Evolutionary conservation across 2,113 vertebrate genomes (phyloP).

Genomic region (Burhinus oedicnemus): DNA sequence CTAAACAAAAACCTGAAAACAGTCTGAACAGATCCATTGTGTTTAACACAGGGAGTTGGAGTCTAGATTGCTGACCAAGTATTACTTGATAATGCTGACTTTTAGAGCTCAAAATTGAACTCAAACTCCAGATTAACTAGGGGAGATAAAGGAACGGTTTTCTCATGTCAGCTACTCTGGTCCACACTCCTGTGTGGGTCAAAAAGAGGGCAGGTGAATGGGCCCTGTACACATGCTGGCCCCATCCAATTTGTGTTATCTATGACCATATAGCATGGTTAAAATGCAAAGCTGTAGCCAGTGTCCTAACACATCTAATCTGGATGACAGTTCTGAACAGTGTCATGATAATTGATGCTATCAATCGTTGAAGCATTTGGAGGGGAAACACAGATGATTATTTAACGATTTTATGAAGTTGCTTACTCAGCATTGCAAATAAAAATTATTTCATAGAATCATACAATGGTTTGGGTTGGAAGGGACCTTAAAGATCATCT

Average conservation of each 20-base stretch:
- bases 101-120: neutral
- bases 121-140: neutral
- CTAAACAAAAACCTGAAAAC: neutral
- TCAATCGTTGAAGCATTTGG: neutral
- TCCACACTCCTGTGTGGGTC: neutral
- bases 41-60: neutral
- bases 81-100: neutral
- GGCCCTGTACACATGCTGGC: neutral
- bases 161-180: neutral
- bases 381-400: neutral
- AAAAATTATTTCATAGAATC: neutral
- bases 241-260: neutral
- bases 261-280: neutral
- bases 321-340: neutral
- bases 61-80: neutral
- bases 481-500: neutral
- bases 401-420: neutral
- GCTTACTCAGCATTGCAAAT: neutral
- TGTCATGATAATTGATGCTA: neutral
- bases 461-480: neutral
- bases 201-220: neutral
- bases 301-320: neutral
- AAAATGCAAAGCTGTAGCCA: neutral
- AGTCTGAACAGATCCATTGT: neutral
- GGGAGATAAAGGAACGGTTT: neutral